These are phyloP conservation scores for Xiphophorus couchianus DNA, from an alignment of 2,113 vertebrate species.

Conservation along the genomic window DNA sequence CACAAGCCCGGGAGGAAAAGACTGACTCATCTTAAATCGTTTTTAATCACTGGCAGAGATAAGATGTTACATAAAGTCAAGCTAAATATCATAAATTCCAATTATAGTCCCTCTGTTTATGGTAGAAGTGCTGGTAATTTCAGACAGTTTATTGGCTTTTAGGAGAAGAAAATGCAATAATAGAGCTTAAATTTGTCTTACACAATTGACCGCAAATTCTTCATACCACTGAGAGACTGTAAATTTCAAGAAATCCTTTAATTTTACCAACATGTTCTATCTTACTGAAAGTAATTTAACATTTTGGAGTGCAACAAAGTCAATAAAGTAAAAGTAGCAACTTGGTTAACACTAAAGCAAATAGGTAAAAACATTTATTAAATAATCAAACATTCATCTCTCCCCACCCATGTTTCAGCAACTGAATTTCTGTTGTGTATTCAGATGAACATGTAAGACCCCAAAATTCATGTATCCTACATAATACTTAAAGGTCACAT, in stretches of 20 bases:
- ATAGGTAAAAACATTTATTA: not conserved
- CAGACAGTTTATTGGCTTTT: not conserved
- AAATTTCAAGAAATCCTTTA: not conserved
- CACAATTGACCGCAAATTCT: not conserved
- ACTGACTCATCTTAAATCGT: too few species aligned
- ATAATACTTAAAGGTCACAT: not conserved
- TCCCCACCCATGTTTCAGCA: not conserved
- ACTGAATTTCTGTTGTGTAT: not conserved
- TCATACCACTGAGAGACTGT: not conserved
- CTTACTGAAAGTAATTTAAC: too few species aligned
- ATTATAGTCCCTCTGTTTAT: not conserved
- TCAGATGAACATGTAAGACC: not conserved
- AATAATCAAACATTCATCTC: not conserved
- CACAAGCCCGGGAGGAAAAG: too few species aligned
- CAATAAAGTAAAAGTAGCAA: not conserved
- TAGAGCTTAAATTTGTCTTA: too few species aligned
- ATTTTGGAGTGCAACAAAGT: too few species aligned
- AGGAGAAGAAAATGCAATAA: not conserved
- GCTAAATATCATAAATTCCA: not conserved
- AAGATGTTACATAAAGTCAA: too few species aligned
- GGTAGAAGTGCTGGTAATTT: not conserved
- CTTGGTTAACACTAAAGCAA: not conserved
- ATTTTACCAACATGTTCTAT: not conserved
- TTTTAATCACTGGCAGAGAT: too few species aligned
- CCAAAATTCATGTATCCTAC: not conserved